Conservation (phyloP, 2,888 invertebrate genomes). For the Pristionchus entomophagus region DNA sequence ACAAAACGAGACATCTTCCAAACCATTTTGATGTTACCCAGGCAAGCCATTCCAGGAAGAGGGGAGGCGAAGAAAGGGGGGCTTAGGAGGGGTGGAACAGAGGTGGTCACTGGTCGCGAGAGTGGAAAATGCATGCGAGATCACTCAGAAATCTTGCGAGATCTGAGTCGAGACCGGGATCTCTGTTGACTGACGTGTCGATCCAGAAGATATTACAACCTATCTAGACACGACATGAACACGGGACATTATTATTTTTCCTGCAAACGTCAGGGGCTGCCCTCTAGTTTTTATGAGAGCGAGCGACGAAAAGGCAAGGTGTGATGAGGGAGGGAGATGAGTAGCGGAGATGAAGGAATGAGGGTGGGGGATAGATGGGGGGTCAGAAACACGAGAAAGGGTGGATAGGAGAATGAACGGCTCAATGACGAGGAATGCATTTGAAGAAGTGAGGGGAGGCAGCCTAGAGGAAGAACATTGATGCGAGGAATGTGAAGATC, state of each 20-base stretch:
- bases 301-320: neutral
- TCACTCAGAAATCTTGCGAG: no score
- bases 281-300: conserved; percentile 27
- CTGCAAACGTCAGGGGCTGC: neutral
- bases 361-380: neutral
- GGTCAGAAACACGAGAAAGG: neutral
- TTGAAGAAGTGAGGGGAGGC: conserved; percentile 27
- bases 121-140: no score
- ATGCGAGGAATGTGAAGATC: neutral
- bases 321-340: conserved; percentile 33
- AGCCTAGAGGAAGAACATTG: neutral
- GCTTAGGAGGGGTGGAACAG: neutral
- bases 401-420: neutral
- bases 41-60: neutral
- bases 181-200: no score
- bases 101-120: no score
- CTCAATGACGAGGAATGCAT: conserved; percentile 6
- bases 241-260: no score
- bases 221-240: neutral
- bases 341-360: neutral
- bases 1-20: neutral
- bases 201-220: neutral
- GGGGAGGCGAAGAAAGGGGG: neutral
- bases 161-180: no score
- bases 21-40: conserved; percentile 8